A percentile compares a stretch with the other conserved stretches of the same genome.
Evolutionary conservation across 2,113 vertebrate species (phyloP).

Genomic region (Chunga burmeisteri): DNA sequence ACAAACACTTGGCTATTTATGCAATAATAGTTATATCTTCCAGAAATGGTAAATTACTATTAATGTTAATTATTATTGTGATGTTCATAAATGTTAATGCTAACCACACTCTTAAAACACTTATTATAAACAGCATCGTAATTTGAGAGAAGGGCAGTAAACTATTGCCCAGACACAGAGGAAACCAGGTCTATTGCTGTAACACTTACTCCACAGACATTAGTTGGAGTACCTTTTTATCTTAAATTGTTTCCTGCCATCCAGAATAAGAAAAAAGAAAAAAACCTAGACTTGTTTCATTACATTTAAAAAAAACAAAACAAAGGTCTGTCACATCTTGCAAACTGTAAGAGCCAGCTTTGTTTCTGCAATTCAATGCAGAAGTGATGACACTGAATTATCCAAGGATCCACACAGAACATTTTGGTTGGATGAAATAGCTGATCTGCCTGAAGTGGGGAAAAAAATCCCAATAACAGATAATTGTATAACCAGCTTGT

Average conservation of each 20-base stretch:
- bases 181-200: background rate
- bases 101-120: slow-evolving; percentile 16
- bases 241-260: background rate
- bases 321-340: background rate
- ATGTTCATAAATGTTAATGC: slow-evolving; percentile 27
- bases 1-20: background rate
- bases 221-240: background rate
- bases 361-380: background rate
- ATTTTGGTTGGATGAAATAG: background rate
- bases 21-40: background rate
- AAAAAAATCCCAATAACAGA: background rate
- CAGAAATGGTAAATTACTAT: background rate
- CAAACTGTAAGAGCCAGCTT: background rate
- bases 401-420: background rate
- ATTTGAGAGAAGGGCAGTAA: slow-evolving; percentile 16
- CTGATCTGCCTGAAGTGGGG: slow-evolving; percentile 4
- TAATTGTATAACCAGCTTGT: slow-evolving; percentile 63
- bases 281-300: background rate
- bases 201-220: background rate
- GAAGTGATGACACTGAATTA: slow-evolving; percentile 9
- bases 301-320: background rate
- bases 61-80: background rate
- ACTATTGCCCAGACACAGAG: background rate
- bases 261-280: background rate
- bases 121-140: background rate